Conservation (phyloP, 2,888 invertebrate species). For the Caenorhabditis parvicauda region DNA sequence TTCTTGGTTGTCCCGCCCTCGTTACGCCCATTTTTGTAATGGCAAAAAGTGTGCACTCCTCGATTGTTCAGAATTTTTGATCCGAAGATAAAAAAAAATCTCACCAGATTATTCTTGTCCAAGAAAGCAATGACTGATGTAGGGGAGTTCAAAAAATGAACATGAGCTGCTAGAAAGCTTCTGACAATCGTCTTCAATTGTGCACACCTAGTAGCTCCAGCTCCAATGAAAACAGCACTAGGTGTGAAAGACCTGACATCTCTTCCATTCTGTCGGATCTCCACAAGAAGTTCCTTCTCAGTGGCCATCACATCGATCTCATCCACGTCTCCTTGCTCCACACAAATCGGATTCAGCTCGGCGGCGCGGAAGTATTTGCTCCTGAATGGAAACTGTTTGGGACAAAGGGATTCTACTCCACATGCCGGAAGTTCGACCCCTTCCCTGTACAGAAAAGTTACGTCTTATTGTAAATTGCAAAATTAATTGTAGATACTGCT, state of each 20-base stretch:
- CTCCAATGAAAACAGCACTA: slow-evolving; percentile 32
- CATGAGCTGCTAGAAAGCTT: slow-evolving; percentile 36
- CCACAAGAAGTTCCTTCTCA: slow-evolving; percentile 36
- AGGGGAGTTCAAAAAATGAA: slow-evolving; percentile 39
- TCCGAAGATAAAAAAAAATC: no score
- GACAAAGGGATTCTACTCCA: no score
- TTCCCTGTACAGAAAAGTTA: no score
- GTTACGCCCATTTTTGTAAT: no score
- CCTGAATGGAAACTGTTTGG: no score
- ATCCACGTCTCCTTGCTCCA: slow-evolving; percentile 45
- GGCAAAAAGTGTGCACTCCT: no score
- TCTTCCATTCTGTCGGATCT: slow-evolving; percentile 29
- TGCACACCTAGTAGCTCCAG: slow-evolving; percentile 31
- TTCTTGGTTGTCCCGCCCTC: no score
- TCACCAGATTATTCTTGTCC: slow-evolving; percentile 38
- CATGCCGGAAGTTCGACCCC: no score
- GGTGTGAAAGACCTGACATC: slow-evolving; percentile 36
- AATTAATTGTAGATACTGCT: no score
- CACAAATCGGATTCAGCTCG: slow-evolving; percentile 30
- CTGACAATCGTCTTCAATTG: slow-evolving; percentile 31
- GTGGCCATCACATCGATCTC: slow-evolving; percentile 44
- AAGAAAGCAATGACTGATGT: slow-evolving; percentile 36
- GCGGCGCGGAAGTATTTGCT: slow-evolving; percentile 40
- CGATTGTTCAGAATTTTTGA: no score
- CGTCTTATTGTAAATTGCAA: no score